Evolutionary conservation across 35 echinoderm and acorn worm genomes (phyloP).

Genomic region (Heliocidaris tuberculata): DNA sequence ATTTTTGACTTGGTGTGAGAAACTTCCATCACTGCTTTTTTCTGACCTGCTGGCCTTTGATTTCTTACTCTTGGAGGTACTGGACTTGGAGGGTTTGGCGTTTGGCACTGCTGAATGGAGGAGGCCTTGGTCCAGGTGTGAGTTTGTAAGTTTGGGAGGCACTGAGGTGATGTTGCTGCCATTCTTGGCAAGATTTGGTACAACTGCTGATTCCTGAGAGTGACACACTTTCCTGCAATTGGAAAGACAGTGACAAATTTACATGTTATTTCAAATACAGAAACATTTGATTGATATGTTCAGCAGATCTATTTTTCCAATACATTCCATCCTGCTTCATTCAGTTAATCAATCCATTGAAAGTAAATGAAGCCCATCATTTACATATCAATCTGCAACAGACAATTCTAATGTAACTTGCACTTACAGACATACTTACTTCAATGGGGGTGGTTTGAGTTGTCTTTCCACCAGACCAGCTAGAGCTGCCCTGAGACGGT

Average conservation of each 20-base stretch:
- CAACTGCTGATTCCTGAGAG: conserved; percentile 47
- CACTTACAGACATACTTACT: conserved; percentile 51
- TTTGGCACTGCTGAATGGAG: conserved; percentile 30
- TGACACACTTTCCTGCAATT: conserved; percentile 46
- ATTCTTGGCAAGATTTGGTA: conserved; percentile 42
- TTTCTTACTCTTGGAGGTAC: conserved; percentile 34
- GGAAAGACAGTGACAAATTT: conserved; percentile 40
- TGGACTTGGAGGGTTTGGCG: conserved; percentile 28
- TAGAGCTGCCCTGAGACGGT: conserved; percentile 72
- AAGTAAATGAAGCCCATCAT: too few relatives aligned
- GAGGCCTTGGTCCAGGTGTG: conserved; percentile 7
- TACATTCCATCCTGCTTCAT: too few relatives aligned
- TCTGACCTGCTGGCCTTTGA: conserved; percentile 27
- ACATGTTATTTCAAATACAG: not conserved
- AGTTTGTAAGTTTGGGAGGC: conserved; percentile 46
- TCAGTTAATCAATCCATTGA: too few relatives aligned
- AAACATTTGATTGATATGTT: too few relatives aligned
- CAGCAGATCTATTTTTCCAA: too few relatives aligned
- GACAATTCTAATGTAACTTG: too few relatives aligned
- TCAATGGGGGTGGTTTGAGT: conserved; percentile 71
- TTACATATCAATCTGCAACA: too few relatives aligned
- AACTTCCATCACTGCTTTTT: not conserved
- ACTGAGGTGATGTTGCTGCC: conserved; percentile 47
- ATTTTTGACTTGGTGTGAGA: conserved; percentile 35
- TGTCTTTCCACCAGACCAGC: conserved; percentile 79